A percentile compares a stretch with the other conserved stretches of the same genome.
Conservation (phyloP, 2,888 invertebrate genomes). For the Diplolepis rosae region DNA sequence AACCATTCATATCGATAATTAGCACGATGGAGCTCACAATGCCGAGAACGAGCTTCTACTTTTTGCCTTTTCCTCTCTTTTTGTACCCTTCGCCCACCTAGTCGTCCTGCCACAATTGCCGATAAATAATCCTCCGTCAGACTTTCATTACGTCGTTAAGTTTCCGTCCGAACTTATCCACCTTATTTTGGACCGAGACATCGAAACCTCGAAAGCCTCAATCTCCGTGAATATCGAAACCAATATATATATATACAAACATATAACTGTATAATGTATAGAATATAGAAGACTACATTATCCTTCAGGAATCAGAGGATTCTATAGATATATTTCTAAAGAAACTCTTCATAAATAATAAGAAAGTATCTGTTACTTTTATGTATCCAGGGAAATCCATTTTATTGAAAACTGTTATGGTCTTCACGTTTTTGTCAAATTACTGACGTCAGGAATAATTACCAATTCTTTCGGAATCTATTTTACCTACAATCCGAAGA, state of each 20-base stretch:
- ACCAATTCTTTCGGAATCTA: not conserved
- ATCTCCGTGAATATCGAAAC: not conserved
- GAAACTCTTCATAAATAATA: not conserved
- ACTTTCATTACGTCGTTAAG: constrained; percentile 70
- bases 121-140: constrained; percentile 70
- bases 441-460: not conserved
- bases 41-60: constrained; percentile 46
- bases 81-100: constrained; percentile 40
- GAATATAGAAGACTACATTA: not conserved
- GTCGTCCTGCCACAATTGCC: constrained; percentile 44
- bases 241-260: not conserved
- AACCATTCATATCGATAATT: constrained; percentile 63
- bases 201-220: not conserved
- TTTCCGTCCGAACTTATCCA: constrained; percentile 62
- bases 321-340: not conserved
- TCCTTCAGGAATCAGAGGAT: not conserved
- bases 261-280: too few relatives aligned
- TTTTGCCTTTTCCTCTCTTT: constrained; percentile 45
- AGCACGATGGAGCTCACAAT: constrained; percentile 62
- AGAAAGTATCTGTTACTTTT: not conserved
- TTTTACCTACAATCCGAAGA: too few relatives aligned
- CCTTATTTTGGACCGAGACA: constrained; percentile 43
- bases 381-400: not conserved
- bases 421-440: not conserved
- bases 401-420: not conserved